phyloP scores from a whole-genome alignment of 2,888 invertebrate species.

The Lacanobia oleracea region DNA sequence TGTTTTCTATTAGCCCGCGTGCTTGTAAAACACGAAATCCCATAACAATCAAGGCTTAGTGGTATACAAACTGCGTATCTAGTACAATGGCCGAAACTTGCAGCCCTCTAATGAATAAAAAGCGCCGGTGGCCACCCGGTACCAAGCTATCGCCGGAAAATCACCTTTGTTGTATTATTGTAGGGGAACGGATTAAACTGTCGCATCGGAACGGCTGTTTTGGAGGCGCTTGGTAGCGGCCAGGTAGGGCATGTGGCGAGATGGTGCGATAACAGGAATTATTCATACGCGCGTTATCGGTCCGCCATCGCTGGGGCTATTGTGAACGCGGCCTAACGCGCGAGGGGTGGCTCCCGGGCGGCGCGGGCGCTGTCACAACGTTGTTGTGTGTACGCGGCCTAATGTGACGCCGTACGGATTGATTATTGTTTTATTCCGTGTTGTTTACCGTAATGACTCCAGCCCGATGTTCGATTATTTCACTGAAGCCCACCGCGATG shows the following conservation, averaged over 20 bases:
- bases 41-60: conserved; percentile 86
- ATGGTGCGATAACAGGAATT: conserved; percentile 90
- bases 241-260: conserved; percentile 91
- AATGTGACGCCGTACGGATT: conserved; percentile 84
- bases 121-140: conserved; percentile 81
- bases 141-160: conserved; percentile 72
- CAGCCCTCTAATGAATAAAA: conserved; percentile 89
- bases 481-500: conserved; percentile 57
- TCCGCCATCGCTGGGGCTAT: conserved; percentile 88
- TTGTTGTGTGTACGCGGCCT: conserved; percentile 84
- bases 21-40: conserved; percentile 84
- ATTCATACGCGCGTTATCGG: conserved; percentile 90
- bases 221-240: conserved; percentile 82
- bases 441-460: conserved; percentile 75
- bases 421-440: conserved; percentile 85
- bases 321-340: conserved; percentile 86
- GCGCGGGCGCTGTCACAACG: conserved; percentile 87
- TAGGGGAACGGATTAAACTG: conserved; percentile 69
- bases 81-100: conserved; percentile 87
- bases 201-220: conserved; percentile 74
- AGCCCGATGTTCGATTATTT: conserved; percentile 69
- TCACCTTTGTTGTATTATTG: conserved; percentile 65
- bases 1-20: conserved; percentile 80
- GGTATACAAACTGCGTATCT: conserved; percentile 85
- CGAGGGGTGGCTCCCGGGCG: conserved; percentile 88